These are phyloP conservation scores for Dryomyza anilis DNA, from an alignment of 2,888 invertebrate genomes.

Conservation along the genomic window DNA sequence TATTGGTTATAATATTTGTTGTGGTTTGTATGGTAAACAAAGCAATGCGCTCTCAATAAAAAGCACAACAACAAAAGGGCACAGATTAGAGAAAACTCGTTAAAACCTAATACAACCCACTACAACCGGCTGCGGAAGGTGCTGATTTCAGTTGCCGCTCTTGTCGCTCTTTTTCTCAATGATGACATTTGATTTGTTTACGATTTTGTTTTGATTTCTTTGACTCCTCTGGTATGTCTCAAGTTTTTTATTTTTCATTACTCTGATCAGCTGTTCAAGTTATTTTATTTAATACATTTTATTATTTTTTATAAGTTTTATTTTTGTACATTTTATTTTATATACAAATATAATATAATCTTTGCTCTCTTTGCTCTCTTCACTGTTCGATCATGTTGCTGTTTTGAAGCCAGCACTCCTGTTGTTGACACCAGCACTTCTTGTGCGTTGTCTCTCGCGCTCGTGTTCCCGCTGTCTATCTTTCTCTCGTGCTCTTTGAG, in stretches of 20 bases:
- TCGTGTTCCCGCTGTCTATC: neutral
- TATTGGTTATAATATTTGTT: conserved; percentile 2
- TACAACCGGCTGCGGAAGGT: too few species aligned
- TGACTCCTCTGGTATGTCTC: too few species aligned
- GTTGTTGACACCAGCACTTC: neutral
- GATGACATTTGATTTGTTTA: neutral
- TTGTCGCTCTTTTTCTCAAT: neutral
- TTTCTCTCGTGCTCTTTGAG: neutral
- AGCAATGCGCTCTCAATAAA: too few species aligned
- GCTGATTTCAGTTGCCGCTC: neutral
- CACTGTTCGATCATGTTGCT: too few species aligned
- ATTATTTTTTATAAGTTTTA: too few species aligned
- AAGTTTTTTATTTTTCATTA: neutral
- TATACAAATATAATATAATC: neutral
- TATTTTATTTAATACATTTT: too few species aligned
- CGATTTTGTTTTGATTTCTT: too few species aligned
- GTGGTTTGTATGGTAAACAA: neutral
- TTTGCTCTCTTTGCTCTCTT: neutral
- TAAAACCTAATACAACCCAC: too few species aligned
- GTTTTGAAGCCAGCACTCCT: too few species aligned
- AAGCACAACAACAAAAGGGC: too few species aligned
- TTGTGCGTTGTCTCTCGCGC: neutral
- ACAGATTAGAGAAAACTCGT: too few species aligned
- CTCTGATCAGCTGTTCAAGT: too few species aligned
- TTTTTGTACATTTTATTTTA: neutral